Percentiles rank a stretch among this genome's conserved stretches.
These are phyloP conservation scores for Pheosia gnoma DNA, from an alignment of 2,888 invertebrate species.

Conservation along the genomic window DNA sequence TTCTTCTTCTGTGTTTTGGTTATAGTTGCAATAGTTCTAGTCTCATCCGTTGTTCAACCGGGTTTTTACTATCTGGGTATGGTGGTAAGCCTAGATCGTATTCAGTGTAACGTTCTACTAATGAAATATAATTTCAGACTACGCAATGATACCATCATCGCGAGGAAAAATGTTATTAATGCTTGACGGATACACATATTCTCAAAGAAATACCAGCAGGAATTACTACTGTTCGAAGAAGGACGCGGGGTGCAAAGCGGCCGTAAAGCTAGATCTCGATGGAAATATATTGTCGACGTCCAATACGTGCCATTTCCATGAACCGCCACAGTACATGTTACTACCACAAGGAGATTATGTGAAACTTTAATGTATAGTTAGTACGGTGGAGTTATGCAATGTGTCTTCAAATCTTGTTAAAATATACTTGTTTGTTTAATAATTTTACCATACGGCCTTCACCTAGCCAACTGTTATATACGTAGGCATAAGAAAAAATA, in stretches of 20 bases:
- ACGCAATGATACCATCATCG: slow-evolving; percentile 35
- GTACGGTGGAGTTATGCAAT: background rate
- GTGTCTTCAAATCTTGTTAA: too few relatives aligned
- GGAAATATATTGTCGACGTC: slow-evolving; percentile 14
- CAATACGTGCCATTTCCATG: slow-evolving; percentile 21
- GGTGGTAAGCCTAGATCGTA: background rate
- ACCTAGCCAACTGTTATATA: too few relatives aligned
- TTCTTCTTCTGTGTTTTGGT: too few relatives aligned
- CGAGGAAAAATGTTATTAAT: slow-evolving; percentile 36
- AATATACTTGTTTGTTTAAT: too few relatives aligned
- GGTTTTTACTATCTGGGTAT: too few relatives aligned
- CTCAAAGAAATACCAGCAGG: slow-evolving; percentile 25
- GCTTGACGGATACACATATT: slow-evolving; percentile 39
- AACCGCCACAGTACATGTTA: slow-evolving; percentile 17
- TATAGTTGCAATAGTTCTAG: too few relatives aligned
- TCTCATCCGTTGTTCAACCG: too few relatives aligned
- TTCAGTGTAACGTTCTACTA: background rate
- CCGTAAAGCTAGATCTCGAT: slow-evolving; percentile 26
- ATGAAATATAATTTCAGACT: slow-evolving; percentile 13
- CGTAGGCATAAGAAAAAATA: too few relatives aligned
- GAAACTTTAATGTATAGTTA: slow-evolving; percentile 9
- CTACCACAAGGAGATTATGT: slow-evolving; percentile 15
- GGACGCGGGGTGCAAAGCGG: slow-evolving; percentile 39
- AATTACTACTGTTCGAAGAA: slow-evolving; percentile 46
- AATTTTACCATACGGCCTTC: too few relatives aligned